A percentile compares a stretch with the other conserved stretches of the same genome.
Conservation (phyloP, 2,113 vertebrate species). For the Corythaixoides concolor region DNA sequence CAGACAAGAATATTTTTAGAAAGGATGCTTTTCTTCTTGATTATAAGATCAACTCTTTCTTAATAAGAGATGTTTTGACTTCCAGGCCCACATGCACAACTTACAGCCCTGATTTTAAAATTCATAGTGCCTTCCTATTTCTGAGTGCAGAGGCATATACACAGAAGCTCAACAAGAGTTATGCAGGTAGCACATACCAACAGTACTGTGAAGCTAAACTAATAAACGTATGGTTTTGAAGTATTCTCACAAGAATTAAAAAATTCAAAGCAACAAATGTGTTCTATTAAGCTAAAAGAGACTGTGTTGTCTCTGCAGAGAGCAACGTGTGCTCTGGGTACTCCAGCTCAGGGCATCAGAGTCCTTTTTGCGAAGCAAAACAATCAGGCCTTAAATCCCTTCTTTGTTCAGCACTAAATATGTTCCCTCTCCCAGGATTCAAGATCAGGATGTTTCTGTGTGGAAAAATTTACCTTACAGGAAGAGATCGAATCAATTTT, state of each 20-base stretch:
- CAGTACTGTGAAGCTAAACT: neutral
- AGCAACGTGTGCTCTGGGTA: neutral
- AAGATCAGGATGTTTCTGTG: neutral
- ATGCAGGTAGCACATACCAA: neutral
- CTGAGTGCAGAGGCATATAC: too few species aligned
- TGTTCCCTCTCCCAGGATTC: neutral
- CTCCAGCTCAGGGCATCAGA: neutral
- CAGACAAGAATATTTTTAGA: neutral
- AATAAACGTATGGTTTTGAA: neutral
- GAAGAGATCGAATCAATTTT: neutral
- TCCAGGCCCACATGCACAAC: neutral
- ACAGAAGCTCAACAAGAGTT: neutral
- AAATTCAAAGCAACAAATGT: fast-evolving
- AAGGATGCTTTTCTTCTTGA: neutral
- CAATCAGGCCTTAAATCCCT: neutral
- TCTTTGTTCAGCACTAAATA: neutral
- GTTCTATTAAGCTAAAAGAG: neutral
- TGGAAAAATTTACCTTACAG: neutral
- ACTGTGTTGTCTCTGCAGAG: neutral
- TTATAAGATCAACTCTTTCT: neutral
- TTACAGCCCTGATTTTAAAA: neutral
- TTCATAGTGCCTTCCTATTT: neutral
- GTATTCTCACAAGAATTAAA: neutral
- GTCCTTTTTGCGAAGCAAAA: neutral
- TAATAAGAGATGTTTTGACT: neutral